Conservation (phyloP, 1,140 invertebrate genomes). For the Drosophila elegans region DNA sequence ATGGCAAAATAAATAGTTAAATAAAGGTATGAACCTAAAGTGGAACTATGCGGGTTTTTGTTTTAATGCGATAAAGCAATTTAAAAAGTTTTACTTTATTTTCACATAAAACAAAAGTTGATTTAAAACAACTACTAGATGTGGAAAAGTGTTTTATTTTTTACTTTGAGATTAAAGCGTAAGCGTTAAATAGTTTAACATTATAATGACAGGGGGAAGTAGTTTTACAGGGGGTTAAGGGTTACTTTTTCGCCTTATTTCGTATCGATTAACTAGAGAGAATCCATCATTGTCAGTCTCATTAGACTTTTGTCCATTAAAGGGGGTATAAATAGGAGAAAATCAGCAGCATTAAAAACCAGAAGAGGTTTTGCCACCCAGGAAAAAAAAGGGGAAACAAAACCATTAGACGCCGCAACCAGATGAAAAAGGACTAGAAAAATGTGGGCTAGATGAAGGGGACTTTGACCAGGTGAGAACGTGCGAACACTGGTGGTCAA, state of each 20-base stretch:
- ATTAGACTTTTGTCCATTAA: constrained; percentile 32
- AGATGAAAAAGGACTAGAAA: neutral
- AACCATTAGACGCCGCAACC: constrained; percentile 35
- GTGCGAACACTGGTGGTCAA: constrained; percentile 35
- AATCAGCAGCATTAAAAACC: constrained; percentile 20
- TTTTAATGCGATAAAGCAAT: constrained; percentile 58
- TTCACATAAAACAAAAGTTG: constrained; percentile 47
- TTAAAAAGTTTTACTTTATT: constrained; percentile 68
- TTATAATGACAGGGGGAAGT: too few species aligned
- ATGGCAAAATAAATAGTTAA: neutral
- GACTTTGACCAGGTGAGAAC: constrained; percentile 42
- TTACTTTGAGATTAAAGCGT: too few species aligned
- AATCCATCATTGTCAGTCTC: constrained; percentile 78
- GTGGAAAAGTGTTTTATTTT: neutral
- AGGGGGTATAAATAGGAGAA: constrained; percentile 2
- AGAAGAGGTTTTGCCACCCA: constrained; percentile 2
- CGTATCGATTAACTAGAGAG: constrained; percentile 74
- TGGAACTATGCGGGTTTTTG: constrained; percentile 24
- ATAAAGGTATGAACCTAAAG: constrained; percentile 12
- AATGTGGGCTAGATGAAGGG: neutral
- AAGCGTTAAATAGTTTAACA: too few species aligned
- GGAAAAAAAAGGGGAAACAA: constrained; percentile 34
- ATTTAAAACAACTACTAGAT: neutral
- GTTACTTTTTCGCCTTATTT: constrained; percentile 45
- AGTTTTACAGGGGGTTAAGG: neutral